Conservation (phyloP, 2,797 vertebrate genomes). For the Onychomys torridus region DNA sequence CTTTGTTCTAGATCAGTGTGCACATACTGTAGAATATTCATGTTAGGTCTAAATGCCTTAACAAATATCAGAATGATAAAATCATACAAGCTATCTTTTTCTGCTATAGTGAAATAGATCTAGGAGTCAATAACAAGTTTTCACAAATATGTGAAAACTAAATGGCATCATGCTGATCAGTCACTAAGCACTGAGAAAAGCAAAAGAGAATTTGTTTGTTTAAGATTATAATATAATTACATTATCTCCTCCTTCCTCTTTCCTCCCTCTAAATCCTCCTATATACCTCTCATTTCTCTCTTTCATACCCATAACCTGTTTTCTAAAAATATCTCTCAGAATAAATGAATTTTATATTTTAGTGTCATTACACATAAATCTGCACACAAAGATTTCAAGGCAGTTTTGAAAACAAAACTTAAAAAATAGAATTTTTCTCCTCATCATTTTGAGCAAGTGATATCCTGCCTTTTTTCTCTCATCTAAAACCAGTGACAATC, state of each 20-base stretch:
- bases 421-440: not conserved
- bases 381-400: not conserved
- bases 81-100: not conserved
- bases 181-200: not conserved
- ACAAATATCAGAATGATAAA: not conserved
- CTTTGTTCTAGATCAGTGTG: not conserved
- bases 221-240: not conserved
- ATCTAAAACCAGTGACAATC: not conserved
- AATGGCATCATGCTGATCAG: not conserved
- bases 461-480: not conserved
- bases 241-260: no score
- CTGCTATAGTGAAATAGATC: not conserved
- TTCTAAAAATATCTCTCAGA: not conserved
- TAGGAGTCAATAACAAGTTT: not conserved
- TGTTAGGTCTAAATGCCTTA: not conserved
- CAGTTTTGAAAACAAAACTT: not conserved
- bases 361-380: not conserved
- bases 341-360: not conserved
- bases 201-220: not conserved
- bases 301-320: not conserved
- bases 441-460: not conserved
- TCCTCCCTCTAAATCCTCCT: not conserved
- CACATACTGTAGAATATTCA: no score
- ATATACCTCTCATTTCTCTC: no score
- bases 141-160: not conserved